A percentile compares a stretch with the other conserved stretches of the same genome.
These are phyloP conservation scores for Drosophila malerkotliana DNA, from an alignment of 1,140 invertebrate species.

Conservation along the genomic window DNA sequence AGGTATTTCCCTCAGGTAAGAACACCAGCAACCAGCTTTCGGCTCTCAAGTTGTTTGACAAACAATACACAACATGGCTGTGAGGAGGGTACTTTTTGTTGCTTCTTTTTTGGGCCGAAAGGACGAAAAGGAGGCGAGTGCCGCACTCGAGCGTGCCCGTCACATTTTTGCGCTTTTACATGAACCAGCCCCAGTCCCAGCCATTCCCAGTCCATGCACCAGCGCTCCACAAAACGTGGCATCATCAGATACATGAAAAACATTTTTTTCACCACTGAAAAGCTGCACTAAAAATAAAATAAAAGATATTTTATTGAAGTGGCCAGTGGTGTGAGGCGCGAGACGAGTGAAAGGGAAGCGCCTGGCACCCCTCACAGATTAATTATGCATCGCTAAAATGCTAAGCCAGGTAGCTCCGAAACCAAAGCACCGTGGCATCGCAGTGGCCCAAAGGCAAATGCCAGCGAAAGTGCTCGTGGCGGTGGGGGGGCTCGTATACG, in stretches of 20 bases:
- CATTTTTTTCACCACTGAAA: conserved; percentile 64
- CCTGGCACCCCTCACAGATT: conserved; percentile 44
- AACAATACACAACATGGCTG: conserved; percentile 65
- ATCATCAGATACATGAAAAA: conserved; percentile 78
- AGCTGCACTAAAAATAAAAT: conserved; percentile 79
- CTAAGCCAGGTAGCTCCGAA: conserved; percentile 69
- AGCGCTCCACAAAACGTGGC: conserved; percentile 19
- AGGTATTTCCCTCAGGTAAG: conserved; percentile 41
- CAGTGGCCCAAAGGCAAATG: conserved; percentile 30
- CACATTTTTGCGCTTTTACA: conserved; percentile 75
- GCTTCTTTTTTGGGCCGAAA: conserved; percentile 15
- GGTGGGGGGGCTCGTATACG: conserved; percentile 24
- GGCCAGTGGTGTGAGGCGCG: conserved; percentile 30
- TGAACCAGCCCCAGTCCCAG: conserved; percentile 2
- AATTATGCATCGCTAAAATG: conserved; percentile 81
- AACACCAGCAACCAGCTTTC: conserved; percentile 28
- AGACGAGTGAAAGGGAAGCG: conserved; percentile 32
- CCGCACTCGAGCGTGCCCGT: conserved; percentile 72
- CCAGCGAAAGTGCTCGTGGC: conserved; percentile 16
- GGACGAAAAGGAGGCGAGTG: conserved; percentile 26
- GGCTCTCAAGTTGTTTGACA: conserved; percentile 73
- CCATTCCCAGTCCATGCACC: not conserved
- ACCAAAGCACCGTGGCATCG: conserved; percentile 34
- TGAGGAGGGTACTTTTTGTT: conserved; percentile 4
- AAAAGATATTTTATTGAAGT: conserved; percentile 81